These are phyloP conservation scores for Zoanthus gigantus DNA, from an alignment of 92 coral and sea anemone species.

Conservation along the genomic window DNA sequence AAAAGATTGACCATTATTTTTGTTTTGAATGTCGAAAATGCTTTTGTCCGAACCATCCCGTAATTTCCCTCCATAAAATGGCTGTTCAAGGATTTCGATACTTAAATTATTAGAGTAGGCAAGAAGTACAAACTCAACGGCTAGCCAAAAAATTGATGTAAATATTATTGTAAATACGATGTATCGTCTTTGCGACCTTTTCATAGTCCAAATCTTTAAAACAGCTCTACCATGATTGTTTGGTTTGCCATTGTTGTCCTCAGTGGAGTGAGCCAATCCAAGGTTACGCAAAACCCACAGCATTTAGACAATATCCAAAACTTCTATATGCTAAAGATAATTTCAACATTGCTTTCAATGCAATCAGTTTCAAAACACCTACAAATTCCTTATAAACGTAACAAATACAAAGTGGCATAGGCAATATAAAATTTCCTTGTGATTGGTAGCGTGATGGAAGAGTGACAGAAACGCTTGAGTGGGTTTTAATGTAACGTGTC, in stretches of 20 bases:
- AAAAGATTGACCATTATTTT: not conserved
- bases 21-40: not conserved
- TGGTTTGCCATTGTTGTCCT: not conserved
- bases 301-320: constrained; percentile 15
- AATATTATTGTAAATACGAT: constrained; percentile 73
- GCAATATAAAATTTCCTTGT: constrained; percentile 1
- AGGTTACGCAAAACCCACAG: constrained; percentile 36
- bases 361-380: not conserved
- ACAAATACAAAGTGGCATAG: not conserved
- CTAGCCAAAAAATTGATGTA: constrained; percentile 85
- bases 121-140: constrained; percentile 70
- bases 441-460: constrained; percentile 17
- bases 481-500: constrained; percentile 1
- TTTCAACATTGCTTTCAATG: not conserved
- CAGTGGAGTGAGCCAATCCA: constrained; percentile 34
- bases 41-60: constrained; percentile 27
- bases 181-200: constrained; percentile 75
- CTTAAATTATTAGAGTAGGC: constrained; percentile 74
- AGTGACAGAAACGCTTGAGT: constrained; percentile 32
- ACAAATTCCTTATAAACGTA: not conserved
- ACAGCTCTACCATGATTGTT: constrained; percentile 11
- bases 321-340: not conserved
- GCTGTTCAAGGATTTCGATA: constrained; percentile 49
- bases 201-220: constrained; percentile 58
- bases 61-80: constrained; percentile 32